Evolutionary conservation across 2,888 invertebrate species (phyloP).

Genomic region (Stenodema calcarata): DNA sequence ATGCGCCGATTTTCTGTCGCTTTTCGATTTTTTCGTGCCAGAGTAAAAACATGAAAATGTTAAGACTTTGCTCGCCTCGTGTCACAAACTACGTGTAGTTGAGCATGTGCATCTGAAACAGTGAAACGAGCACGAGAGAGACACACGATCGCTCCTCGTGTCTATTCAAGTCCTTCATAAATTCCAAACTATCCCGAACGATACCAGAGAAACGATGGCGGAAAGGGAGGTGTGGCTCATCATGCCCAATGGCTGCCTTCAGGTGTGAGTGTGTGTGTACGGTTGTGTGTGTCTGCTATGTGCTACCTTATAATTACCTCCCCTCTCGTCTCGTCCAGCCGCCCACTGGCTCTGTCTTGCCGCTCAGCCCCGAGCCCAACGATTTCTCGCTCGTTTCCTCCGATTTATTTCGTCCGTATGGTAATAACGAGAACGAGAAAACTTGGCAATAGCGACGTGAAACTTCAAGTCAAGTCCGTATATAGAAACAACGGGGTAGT

Average conservation of each 20-base stretch:
- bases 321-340: conserved; percentile 13
- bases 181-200: neutral
- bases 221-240: conserved; percentile 44
- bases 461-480: too few relatives aligned
- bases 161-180: neutral
- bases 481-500: too few relatives aligned
- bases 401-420: neutral
- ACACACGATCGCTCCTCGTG: too few relatives aligned
- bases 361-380: neutral
- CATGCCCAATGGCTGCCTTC: conserved; percentile 42
- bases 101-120: too few relatives aligned
- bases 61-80: too few relatives aligned
- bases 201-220: conserved; percentile 29
- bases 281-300: conserved; percentile 28
- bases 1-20: too few relatives aligned
- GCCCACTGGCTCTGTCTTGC: conserved; percentile 28
- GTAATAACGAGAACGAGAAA: neutral
- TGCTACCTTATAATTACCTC: conserved; percentile 51
- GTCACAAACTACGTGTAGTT: too few relatives aligned
- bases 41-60: too few relatives aligned
- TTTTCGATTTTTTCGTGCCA: too few relatives aligned
- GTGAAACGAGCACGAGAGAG: too few relatives aligned
- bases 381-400: neutral
- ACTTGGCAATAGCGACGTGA: too few relatives aligned
- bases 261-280: conserved; percentile 32